A percentile compares a stretch with the other conserved stretches of the same genome.
Conservation (phyloP, 2,113 vertebrate species). For the Rallus limicola region DNA sequence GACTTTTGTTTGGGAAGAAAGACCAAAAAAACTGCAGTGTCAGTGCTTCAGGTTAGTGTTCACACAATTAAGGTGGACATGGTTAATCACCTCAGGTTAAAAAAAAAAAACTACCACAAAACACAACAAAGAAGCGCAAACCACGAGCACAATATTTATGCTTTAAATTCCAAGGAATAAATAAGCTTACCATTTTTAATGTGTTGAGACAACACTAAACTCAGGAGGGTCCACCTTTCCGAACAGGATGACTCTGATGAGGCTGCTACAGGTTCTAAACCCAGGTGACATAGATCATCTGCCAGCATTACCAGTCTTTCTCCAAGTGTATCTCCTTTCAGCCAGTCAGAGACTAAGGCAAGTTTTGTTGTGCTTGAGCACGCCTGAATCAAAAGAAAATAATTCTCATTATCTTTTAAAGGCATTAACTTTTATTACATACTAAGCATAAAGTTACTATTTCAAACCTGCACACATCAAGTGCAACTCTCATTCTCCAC, state of each 20-base stretch:
- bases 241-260: slow-evolving; percentile 67
- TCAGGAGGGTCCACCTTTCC: slow-evolving; percentile 88
- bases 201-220: slow-evolving; percentile 88
- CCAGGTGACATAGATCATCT: slow-evolving; percentile 82
- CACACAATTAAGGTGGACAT: background rate
- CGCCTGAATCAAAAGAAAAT: slow-evolving; percentile 76
- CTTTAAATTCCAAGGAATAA: background rate
- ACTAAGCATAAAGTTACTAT: background rate
- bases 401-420: background rate
- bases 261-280: slow-evolving; percentile 54
- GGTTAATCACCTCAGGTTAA: background rate
- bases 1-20: background rate
- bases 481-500: background rate
- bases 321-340: slow-evolving; percentile 89
- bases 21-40: background rate
- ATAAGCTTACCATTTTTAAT: slow-evolving; percentile 81
- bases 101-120: background rate
- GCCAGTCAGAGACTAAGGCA: slow-evolving; percentile 82
- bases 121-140: too few relatives aligned
- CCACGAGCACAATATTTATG: background rate
- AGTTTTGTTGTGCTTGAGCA: slow-evolving; percentile 80
- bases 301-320: slow-evolving; percentile 85
- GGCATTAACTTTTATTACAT: background rate
- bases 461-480: background rate
- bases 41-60: background rate